Evolutionary conservation across 2,113 vertebrate genomes (phyloP).

Genomic region (Gymnocephalus cernua): DNA sequence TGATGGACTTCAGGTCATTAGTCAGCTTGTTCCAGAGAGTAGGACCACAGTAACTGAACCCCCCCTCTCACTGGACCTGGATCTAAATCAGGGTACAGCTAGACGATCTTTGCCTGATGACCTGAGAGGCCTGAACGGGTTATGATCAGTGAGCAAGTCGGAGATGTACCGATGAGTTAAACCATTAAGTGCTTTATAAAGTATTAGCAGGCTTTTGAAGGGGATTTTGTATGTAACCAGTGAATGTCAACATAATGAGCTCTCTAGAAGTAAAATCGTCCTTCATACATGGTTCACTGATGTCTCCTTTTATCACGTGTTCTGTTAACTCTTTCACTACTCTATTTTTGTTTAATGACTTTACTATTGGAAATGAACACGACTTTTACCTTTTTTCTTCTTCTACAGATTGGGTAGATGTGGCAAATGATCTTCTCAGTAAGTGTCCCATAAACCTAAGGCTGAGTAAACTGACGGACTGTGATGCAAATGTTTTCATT

Average conservation of each 20-base stretch:
- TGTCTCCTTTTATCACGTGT: background rate
- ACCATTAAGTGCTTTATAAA: too few species aligned
- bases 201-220: too few species aligned
- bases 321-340: background rate
- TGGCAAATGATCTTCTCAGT: constrained; percentile 92
- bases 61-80: too few species aligned
- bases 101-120: too few species aligned
- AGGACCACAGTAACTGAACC: too few species aligned
- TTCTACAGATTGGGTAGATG: constrained; percentile 89
- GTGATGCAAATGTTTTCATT: constrained; percentile 90
- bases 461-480: constrained; percentile 88
- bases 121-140: too few species aligned
- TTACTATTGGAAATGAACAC: background rate
- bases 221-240: too few species aligned
- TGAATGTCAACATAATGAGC: background rate
- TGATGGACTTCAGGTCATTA: too few species aligned
- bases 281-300: background rate
- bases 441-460: constrained; percentile 88
- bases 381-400: background rate
- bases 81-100: too few species aligned
- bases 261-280: background rate
- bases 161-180: too few species aligned
- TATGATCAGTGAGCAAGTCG: too few species aligned
- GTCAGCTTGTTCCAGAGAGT: too few species aligned
- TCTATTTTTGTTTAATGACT: background rate